phyloP scores from a whole-genome alignment of 2,797 vertebrate genomes.

The Tangara arthus region DNA sequence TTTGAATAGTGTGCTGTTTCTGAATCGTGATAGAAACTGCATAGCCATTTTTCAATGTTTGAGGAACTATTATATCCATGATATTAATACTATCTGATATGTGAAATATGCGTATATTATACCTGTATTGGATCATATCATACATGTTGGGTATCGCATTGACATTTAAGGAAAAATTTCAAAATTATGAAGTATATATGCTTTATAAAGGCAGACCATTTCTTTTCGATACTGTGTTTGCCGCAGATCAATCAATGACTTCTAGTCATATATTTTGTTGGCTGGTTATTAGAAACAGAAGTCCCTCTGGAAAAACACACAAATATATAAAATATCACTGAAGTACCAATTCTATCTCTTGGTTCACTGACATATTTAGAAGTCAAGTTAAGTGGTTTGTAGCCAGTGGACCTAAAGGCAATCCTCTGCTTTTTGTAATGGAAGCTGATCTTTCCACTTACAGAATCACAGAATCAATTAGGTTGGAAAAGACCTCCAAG shows the following conservation, averaged over 20 bases:
- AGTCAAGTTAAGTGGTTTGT: background rate
- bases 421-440: background rate
- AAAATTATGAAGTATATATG: background rate
- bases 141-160: background rate
- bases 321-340: background rate
- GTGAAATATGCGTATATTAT: background rate
- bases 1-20: background rate
- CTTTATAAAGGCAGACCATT: background rate
- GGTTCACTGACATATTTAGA: background rate
- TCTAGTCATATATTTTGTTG: background rate
- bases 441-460: background rate
- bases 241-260: background rate
- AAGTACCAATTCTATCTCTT: background rate
- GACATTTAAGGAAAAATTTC: background rate
- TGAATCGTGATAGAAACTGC: background rate
- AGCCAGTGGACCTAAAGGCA: background rate
- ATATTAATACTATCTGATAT: background rate
- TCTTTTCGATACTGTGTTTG: background rate
- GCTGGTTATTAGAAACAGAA: background rate
- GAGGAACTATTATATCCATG: background rate
- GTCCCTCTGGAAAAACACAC: background rate
- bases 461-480: background rate
- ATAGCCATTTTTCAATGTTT: background rate
- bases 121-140: background rate
- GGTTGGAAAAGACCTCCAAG: background rate